Percentiles rank a stretch among this genome's conserved stretches.
phyloP scores from a whole-genome alignment of 2,113 vertebrate species.

The Cochlearius cochlearius region DNA sequence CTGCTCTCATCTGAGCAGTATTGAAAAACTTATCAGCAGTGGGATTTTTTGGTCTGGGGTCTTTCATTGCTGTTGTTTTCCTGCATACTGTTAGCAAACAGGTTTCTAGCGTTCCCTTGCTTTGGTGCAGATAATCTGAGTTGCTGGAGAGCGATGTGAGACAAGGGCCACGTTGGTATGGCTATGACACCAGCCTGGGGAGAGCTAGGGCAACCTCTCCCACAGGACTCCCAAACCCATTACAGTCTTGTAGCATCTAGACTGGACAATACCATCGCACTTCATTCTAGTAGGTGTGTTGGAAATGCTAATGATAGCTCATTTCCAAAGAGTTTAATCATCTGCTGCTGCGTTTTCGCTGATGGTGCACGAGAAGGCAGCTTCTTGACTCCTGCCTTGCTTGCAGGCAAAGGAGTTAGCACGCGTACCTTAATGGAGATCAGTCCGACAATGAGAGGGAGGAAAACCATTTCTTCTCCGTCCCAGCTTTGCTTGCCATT shows the following conservation, averaged over 20 bases:
- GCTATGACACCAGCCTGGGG: not conserved
- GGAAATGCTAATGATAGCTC: not conserved
- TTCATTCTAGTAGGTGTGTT: not conserved
- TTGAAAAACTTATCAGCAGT: not conserved
- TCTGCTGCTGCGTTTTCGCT: not conserved
- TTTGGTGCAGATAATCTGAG: not conserved
- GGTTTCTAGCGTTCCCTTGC: not conserved
- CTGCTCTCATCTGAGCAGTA: not conserved
- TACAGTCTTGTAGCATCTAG: not conserved
- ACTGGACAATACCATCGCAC: not conserved
- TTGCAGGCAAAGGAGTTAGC: not conserved
- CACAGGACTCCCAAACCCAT: not conserved
- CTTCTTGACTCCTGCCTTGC: not conserved
- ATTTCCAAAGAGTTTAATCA: not conserved
- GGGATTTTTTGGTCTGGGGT: not conserved
- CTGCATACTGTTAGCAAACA: not conserved
- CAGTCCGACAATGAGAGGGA: slow-evolving; percentile 89
- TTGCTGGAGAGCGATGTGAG: not conserved
- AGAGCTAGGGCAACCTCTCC: not conserved
- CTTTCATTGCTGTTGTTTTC: not conserved
- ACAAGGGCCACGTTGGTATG: not conserved
- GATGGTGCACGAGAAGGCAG: not conserved
- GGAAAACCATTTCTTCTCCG: slow-evolving; percentile 91
- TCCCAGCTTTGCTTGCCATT: slow-evolving; percentile 98
- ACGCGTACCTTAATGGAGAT: slow-evolving; percentile 93